Base-by-base conservation (phyloP, 2,888 invertebrate species). In the Diarsia rubi region DNA sequence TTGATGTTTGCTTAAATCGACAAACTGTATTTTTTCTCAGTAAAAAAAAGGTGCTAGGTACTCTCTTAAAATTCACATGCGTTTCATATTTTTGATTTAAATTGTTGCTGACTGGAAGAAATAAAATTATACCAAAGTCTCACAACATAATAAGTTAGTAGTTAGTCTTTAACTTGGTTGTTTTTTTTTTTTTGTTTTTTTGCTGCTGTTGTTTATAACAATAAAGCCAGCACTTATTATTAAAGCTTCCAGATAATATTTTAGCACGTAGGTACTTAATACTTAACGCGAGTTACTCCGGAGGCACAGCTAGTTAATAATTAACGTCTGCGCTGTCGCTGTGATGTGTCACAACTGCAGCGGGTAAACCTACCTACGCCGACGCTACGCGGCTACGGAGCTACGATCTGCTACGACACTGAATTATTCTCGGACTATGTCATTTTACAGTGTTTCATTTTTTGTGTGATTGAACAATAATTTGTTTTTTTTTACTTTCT, bases 351-450 rank as follows among this genome's bases (percentile, higher is more conserved):
- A 27, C 42, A 42, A 52, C 14, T 75, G 75, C 47, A 66, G 57
- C 3, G 42, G 11, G 24, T 75, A 49, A 54, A 67, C 42, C 44
- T 52, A 47, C 5, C 70, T 19, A 14, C 45, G 37, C 68, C 37
- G 14, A 27, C 52, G 69, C 69, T 52, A 78, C 52, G 45, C 16
- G 47, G 27, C 49, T 66, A 42, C 47, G 47, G 31, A 16, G 49
- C 66, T 66, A 66, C 66, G 66, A 66, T 24, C 24, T 49, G 47
- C 75, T 66, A 76, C 59, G 31, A 19, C 27, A 47, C 14, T 9
- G 16, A 19, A 9, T 31, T 45, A 54, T n/a, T 68, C 12, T 44
- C 16, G 42, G 21, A 44, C 37, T 64, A 31, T 44, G 27, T 69
- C 2, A 31, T 69, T 70, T 69, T 47, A 19, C 8, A 27, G 0